A percentile compares a stretch with the other conserved stretches of the same genome.
phyloP scores from a whole-genome alignment of 1,140 invertebrate species.

The Elymnias hypermnestra region DNA sequence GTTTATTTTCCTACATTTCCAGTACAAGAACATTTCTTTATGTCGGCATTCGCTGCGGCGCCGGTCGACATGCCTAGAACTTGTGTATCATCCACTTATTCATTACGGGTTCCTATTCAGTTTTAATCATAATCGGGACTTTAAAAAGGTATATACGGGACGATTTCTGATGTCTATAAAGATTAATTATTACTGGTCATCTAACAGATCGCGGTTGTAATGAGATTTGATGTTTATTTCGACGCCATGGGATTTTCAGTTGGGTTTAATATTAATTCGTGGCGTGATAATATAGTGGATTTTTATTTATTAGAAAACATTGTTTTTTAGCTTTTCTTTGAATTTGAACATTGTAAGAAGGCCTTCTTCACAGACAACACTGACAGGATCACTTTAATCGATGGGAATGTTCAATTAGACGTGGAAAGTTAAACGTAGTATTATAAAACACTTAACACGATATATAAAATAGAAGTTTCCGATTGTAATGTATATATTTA shows the following conservation, averaged over 20 bases:
- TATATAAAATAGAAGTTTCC: no score
- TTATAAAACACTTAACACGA: no score
- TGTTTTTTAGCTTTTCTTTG: no score
- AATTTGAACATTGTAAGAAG: no score
- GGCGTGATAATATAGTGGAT: no score
- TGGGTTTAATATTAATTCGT: constrained; percentile 3
- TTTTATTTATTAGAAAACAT: no score
- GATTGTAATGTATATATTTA: no score
- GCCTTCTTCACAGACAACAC: background rate
- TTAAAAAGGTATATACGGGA: constrained; percentile 8
- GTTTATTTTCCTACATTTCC: constrained; percentile 30
- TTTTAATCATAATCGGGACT: constrained; percentile 63
- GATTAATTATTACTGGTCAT: constrained; percentile 9
- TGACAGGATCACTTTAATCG: no score
- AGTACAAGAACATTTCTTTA: constrained; percentile 8
- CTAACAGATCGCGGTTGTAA: constrained; percentile 4
- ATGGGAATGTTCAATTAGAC: no score
- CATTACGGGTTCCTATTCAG: constrained; percentile 60
- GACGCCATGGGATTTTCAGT: background rate
- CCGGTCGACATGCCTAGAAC: constrained; percentile 60
- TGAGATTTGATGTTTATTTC: constrained; percentile 15
- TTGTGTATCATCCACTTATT: constrained; percentile 73
- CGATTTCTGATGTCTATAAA: constrained; percentile 13
- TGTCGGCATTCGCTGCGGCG: constrained; percentile 62
- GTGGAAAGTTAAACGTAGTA: no score